Base-by-base conservation (phyloP, 2,888 invertebrate genomes). In the Hirtodrosophila alboralis region DNA sequence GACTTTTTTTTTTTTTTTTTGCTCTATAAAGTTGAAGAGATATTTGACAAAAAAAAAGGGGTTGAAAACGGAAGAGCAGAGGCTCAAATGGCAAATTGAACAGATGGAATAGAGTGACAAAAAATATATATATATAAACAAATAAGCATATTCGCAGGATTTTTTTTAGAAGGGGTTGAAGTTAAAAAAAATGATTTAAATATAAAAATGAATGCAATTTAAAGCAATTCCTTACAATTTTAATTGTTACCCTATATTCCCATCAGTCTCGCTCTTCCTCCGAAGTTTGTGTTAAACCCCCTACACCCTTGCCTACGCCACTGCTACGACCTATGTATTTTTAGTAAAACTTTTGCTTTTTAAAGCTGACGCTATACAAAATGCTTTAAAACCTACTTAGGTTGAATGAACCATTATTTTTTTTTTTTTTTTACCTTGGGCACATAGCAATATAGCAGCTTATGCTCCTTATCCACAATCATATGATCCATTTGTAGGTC, bases 381-480 rank as follows among this genome's bases (percentile, higher is more conserved):
- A 23, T 28, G 2, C 4, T 2, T 18, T 1, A 18, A n/a, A 26
- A 13, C n/a, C n/a, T n/a, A n/a, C n/a, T n/a, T 10, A 30, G 8
- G 5, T 51, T 61, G 14, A 41, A 47, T 45, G 40, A 58, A 34
- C 23, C 16, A 30, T 7, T 30, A 33, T 12, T n/a, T n/a, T n/a
- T n/a, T n/a, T n/a, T n/a, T n/a, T n/a, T n/a, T n/a, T n/a, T n/a
- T n/a, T 92, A 96, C 96, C 94, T 98, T 98, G 58, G 98, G 97
- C 67, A 98, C 96, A 90, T 97, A 97, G 89, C 98, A 98, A 88
- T 97, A 98, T 9, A 98, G 91, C 10, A 97, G 92, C 89, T 95
- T 95, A 86, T 96, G 95, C 58, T 93, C 92, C 79, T 95, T 95
- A 89, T 97, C 96, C 13, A 97, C 94, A 64, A 97, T 91, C 89